Conservation (phyloP, 2,113 vertebrate species). For the Corythornis madagascariensis region DNA sequence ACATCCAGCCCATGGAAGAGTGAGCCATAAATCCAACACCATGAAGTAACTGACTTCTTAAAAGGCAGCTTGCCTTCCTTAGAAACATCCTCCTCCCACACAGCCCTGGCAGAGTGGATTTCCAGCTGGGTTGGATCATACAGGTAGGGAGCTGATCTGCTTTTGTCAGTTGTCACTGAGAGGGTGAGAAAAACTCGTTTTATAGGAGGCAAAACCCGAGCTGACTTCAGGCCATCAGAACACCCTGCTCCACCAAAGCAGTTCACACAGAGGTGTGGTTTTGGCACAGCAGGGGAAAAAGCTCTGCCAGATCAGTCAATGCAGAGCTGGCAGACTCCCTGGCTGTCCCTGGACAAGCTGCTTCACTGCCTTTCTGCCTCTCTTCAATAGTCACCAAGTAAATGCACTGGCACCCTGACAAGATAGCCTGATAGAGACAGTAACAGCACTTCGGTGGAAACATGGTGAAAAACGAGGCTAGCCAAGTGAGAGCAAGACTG, state of each 20-base stretch:
- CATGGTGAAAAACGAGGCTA: background rate
- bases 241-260: background rate
- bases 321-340: background rate
- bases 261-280: background rate
- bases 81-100: conserved; percentile 21
- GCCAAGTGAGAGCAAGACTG: background rate
- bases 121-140: background rate
- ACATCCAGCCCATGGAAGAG: background rate
- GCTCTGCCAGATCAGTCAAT: background rate
- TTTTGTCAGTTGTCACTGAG: background rate
- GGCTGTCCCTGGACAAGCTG: background rate
- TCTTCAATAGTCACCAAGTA: background rate
- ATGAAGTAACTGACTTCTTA: background rate
- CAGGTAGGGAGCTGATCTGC: background rate
- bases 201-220: background rate
- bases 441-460: background rate
- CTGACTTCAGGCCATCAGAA: conserved; percentile 2
- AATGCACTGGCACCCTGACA: background rate
- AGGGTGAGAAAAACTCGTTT: conserved; percentile 42
- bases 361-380: background rate
- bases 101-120: background rate
- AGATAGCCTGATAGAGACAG: background rate
- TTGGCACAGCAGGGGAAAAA: background rate
- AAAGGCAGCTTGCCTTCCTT: background rate
- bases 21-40: background rate